Conservation (phyloP, 1,140 invertebrate species). For the Parapsyche elsis region DNA sequence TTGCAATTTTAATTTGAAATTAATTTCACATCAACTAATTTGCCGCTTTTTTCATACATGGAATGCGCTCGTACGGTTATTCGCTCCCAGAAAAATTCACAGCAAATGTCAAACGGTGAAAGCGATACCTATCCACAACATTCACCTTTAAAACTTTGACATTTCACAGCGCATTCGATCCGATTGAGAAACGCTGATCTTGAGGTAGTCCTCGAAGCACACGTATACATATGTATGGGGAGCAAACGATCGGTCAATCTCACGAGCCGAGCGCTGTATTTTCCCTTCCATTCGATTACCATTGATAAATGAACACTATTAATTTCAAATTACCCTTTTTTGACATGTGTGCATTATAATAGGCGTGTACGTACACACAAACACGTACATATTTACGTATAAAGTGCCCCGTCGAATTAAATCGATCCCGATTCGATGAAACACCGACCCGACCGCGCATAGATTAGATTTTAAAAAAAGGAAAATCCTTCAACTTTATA, state of each 20-base stretch:
- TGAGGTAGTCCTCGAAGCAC: background rate
- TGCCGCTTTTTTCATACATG: too few relatives aligned
- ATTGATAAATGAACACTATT: conserved; percentile 55
- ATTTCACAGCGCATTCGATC: background rate
- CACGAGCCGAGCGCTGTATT: conserved; percentile 36
- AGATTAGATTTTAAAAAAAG: conserved; percentile 34
- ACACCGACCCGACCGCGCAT: background rate
- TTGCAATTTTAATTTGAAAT: too few relatives aligned
- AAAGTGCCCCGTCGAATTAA: conserved; percentile 32
- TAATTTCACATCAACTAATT: too few relatives aligned
- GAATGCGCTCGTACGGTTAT: too few relatives aligned
- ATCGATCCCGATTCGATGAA: conserved; percentile 37
- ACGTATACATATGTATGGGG: background rate
- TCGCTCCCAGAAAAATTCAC: too few relatives aligned
- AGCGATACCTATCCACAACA: too few relatives aligned
- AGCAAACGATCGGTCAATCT: conserved; percentile 52
- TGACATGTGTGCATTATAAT: conserved; percentile 54
- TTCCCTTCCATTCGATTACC: conserved; percentile 53
- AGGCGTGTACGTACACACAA: background rate
- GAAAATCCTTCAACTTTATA: conserved; percentile 13
- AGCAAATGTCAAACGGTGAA: too few relatives aligned
- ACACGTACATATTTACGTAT: background rate
- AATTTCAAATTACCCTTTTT: conserved; percentile 55
- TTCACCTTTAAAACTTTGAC: background rate
- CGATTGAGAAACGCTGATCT: conserved; percentile 15